Conservation (phyloP, 2,888 invertebrate species). For the Pilophorus perplexus region DNA sequence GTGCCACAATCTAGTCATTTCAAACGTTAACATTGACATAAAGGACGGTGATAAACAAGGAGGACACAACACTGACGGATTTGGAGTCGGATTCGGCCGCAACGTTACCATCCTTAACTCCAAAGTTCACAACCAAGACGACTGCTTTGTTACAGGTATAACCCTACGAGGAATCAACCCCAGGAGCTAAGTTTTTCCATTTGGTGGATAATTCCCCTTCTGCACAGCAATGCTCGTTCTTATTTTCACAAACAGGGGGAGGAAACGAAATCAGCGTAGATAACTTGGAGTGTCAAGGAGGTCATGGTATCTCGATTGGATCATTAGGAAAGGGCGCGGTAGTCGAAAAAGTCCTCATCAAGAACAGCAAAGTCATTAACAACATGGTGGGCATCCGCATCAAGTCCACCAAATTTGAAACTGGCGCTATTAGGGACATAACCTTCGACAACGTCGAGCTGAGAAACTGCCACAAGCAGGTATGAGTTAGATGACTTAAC, state of each 20-base stretch:
- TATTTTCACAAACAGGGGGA: too few relatives aligned
- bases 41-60: not conserved
- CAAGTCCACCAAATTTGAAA: not conserved
- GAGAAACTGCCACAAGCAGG: too few relatives aligned
- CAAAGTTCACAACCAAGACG: conserved; percentile 13
- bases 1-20: not conserved
- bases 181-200: too few relatives aligned
- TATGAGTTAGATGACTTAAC: too few relatives aligned
- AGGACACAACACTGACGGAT: conserved; percentile 1
- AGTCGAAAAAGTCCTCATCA: not conserved
- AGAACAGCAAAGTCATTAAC: conserved; percentile 14
- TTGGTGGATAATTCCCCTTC: too few relatives aligned
- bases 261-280: not conserved
- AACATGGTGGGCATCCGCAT: conserved; percentile 1
- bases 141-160: conserved; percentile 15
- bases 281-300: not conserved
- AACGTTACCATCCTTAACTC: conserved; percentile 3
- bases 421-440: conserved; percentile 2
- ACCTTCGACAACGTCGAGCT: conserved; percentile 17
- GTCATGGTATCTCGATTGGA: conserved; percentile 17
- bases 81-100: not conserved
- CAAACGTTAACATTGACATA: conserved; percentile 5
- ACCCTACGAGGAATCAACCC: too few relatives aligned
- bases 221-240: too few relatives aligned
- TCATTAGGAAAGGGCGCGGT: not conserved